Evolutionary conservation across 2,888 invertebrate genomes (phyloP).

Genomic region (Drosophila macrothrix): DNA sequence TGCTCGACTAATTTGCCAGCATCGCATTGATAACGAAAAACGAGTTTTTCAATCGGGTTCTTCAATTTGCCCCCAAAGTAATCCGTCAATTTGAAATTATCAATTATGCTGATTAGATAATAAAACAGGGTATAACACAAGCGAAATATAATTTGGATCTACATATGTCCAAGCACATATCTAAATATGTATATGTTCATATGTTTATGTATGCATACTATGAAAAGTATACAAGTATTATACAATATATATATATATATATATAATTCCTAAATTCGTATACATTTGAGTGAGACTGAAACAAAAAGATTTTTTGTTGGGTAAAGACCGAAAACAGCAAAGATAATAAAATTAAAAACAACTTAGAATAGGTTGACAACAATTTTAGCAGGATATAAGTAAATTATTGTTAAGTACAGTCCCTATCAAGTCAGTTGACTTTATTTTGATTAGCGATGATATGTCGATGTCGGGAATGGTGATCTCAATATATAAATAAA

Average conservation of each 20-base stretch:
- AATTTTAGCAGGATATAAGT: not conserved
- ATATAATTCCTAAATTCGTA: not conserved
- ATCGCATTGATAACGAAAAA: slow-evolving; percentile 36
- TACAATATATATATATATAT: slow-evolving; percentile 3
- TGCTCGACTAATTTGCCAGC: slow-evolving; percentile 31
- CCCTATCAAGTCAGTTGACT: too few relatives aligned
- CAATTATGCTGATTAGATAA: slow-evolving; percentile 46
- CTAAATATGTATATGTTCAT: not conserved
- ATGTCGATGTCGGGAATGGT: too few relatives aligned
- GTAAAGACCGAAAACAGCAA: slow-evolving; percentile 3
- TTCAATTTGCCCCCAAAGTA: slow-evolving; percentile 5
- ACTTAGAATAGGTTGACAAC: not conserved
- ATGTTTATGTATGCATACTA: slow-evolving; percentile 12
- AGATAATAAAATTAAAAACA: slow-evolving; percentile 3
- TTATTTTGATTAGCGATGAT: too few relatives aligned
- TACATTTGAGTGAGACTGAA: not conserved
- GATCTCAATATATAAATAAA: not conserved
- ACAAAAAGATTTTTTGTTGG: slow-evolving; percentile 12
- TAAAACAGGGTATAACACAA: not conserved
- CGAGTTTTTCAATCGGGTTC: not conserved
- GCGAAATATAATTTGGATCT: not conserved
- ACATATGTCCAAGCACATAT: not conserved
- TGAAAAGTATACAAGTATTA: slow-evolving; percentile 33
- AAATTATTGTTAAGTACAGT: not conserved
- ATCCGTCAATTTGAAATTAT: slow-evolving; percentile 4